These are phyloP conservation scores for Epinephelus lanceolatus DNA, from an alignment of 2,113 vertebrate genomes.

Conservation along the genomic window DNA sequence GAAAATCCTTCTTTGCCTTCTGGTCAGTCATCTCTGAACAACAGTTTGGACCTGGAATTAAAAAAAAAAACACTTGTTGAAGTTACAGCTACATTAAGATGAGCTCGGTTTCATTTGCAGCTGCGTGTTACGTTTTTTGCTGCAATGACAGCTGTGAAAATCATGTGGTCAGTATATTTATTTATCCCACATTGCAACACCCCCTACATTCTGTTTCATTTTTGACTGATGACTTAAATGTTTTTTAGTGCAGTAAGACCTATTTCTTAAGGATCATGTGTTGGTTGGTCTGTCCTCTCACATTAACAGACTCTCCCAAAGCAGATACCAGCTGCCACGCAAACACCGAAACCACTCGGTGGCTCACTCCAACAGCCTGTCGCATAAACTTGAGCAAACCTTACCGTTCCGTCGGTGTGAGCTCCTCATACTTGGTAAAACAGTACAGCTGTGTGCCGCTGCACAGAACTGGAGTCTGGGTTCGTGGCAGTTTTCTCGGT, in stretches of 20 bases:
- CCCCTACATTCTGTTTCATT: background rate
- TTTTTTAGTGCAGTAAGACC: background rate
- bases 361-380: background rate
- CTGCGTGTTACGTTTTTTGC: background rate
- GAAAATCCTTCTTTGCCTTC: slow-evolving; percentile 10
- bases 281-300: background rate
- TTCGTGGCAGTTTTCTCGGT: background rate
- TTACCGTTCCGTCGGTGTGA: slow-evolving; percentile 25
- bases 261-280: background rate
- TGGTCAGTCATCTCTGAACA: slow-evolving; percentile 38
- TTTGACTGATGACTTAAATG: background rate
- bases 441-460: slow-evolving; percentile 8
- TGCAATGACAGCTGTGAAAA: slow-evolving; percentile 23
- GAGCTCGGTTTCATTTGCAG: background rate
- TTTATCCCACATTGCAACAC: background rate
- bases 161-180: background rate
- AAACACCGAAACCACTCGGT: slow-evolving; percentile 42
- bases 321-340: slow-evolving; percentile 67
- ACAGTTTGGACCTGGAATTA: slow-evolving; percentile 25
- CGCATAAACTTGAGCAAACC: background rate
- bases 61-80: background rate
- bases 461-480: background rate
- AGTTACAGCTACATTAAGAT: background rate
- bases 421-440: slow-evolving; percentile 4
- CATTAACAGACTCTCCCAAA: background rate